These are phyloP conservation scores for Halcyon badia DNA, from an alignment of 2,797 vertebrate species.

Conservation along the genomic window DNA sequence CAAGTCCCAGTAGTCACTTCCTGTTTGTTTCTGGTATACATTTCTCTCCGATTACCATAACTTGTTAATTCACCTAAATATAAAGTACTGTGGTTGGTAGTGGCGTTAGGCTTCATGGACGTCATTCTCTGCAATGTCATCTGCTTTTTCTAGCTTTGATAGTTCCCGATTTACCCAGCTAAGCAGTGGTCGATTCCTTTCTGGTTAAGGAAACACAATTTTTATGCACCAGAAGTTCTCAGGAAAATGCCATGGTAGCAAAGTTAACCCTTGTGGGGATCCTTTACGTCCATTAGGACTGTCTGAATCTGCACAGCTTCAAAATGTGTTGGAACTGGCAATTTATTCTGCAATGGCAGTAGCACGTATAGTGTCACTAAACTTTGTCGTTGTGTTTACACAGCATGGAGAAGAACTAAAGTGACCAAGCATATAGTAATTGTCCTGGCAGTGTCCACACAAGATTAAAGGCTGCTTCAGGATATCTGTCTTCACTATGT, in stretches of 20 bases:
- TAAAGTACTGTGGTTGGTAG: neutral
- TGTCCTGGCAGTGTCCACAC: neutral
- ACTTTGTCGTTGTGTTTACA: neutral
- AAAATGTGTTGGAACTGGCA: neutral
- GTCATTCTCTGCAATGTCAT: neutral
- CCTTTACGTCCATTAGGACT: neutral
- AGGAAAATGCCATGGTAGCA: neutral
- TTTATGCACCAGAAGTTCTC: neutral
- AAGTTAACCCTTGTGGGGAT: neutral
- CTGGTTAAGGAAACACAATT: neutral
- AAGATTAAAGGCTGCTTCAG: neutral
- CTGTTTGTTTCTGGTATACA: conserved; percentile 62
- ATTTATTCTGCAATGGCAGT: neutral
- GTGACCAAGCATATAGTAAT: no score
- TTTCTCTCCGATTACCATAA: neutral
- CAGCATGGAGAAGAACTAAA: neutral
- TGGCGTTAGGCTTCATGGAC: neutral
- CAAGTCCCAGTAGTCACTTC: conserved; percentile 62
- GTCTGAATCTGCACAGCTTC: neutral
- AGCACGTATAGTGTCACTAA: neutral
- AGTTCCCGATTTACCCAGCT: neutral
- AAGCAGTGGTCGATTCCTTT: neutral
- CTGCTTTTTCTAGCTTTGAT: neutral
- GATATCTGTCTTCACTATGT: neutral
- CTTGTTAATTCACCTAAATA: conserved; percentile 21